Conservation (phyloP, 2,888 invertebrate genomes). For the Pediacus dermestoides region DNA sequence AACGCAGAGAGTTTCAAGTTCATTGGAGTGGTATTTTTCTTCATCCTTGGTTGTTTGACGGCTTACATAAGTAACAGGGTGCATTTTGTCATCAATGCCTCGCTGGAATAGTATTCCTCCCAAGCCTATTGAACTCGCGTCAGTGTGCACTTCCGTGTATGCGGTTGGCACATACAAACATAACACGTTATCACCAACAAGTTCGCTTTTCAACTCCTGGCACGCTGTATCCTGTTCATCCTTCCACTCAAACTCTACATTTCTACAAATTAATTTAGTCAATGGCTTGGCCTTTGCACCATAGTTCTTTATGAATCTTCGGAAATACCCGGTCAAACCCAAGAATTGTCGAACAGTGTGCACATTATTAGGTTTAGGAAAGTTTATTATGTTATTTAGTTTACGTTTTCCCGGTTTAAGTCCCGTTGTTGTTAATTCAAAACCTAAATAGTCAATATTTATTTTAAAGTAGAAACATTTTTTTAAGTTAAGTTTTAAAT, state of each 20-base stretch:
- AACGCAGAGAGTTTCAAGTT: conserved; percentile 39
- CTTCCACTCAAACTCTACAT: conserved; percentile 21
- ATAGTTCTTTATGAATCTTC: conserved; percentile 31
- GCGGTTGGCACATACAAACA: conserved; percentile 18
- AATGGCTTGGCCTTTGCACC: conserved; percentile 26
- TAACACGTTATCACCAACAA: conserved; percentile 21
- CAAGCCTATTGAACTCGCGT: conserved; percentile 24
- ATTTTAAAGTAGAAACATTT: conserved; percentile 31
- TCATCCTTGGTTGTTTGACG: conserved; percentile 14
- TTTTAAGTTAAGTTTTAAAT: conserved; percentile 13
- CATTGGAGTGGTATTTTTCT: conserved; percentile 29
- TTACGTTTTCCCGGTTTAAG: conserved; percentile 33
- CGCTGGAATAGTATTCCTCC: conserved; percentile 28
- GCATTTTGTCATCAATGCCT: conserved; percentile 8
- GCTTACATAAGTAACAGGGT: conserved; percentile 20
- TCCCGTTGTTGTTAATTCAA: conserved; percentile 31
- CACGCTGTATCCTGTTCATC: conserved; percentile 24
- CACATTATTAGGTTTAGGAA: conserved; percentile 30
- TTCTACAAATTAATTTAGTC: conserved; percentile 24
- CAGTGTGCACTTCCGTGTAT: conserved; percentile 22
- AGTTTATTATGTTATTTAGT: conserved; percentile 30
- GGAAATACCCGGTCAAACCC: conserved; percentile 32
- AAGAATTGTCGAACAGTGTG: conserved; percentile 30
- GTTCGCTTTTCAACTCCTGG: conserved; percentile 18
- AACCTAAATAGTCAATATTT: conserved; percentile 35